Base-by-base conservation (phyloP, 2,113 vertebrate genomes). In the Gallinago undulata region DNA sequence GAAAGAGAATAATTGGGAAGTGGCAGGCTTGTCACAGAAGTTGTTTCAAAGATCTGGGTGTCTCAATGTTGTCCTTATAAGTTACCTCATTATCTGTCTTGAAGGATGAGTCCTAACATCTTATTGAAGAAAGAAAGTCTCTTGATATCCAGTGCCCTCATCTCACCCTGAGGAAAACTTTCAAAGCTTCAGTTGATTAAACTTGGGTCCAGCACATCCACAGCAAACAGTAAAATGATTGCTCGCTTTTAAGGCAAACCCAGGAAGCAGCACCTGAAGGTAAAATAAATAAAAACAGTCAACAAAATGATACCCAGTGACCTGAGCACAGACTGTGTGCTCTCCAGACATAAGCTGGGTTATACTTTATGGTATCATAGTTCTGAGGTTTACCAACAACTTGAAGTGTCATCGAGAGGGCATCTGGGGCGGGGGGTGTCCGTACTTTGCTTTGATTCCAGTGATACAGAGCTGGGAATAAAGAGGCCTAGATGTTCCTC, bases 281-380 rank as follows among this genome's bases (percentile, higher is more conserved):
- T 47, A 21, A 75, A 28, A 27, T 27, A n/a, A 59, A 59, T 21
- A 31, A 63, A 27, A 81, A 13, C 62, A 60, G 14, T 8, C 23
- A 63, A 74, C 2, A 57, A 74, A 84, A 67, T 75, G 47, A 35
- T 3, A 64, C 8, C 11, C 41, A 22, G 43, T 41, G 13, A 39
- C 24, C 64, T 45, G 14, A 72, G 67, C 37, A 78, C 33, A 64
- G 31, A 28, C 6, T 30, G 19, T 41, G 30, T 9, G 19, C 28
- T 62, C 53, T 57, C 48, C 0, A 0, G n/a, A 17, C 12, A 3
- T 5, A 8, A 77, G 15, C 31, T 67, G 69, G 41, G 33, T 60
- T 30, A 69, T 0, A 0, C 43, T 27, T 86, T 48, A 67, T 22
- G 27, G 24, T 66, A 23, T 21, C 39, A 23, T 19, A 19, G 13